These are phyloP conservation scores for Poecilus cupreus DNA, from an alignment of 2,888 invertebrate genomes.

Conservation along the genomic window DNA sequence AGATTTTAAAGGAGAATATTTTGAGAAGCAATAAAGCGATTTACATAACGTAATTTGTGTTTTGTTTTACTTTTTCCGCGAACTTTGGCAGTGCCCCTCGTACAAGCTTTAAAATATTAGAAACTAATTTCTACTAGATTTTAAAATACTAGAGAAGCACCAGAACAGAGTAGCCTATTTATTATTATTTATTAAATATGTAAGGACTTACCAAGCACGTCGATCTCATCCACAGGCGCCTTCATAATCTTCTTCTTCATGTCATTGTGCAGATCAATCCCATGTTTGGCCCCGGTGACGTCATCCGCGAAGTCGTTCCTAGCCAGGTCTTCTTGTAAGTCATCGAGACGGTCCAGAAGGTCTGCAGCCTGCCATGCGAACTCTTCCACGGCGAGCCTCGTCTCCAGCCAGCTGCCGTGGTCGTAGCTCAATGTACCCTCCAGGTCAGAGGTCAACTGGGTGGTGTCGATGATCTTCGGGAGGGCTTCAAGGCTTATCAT, in stretches of 20 bases:
- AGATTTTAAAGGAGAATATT: no score
- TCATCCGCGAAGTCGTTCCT: conserved; percentile 97
- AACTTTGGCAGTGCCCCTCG: no score
- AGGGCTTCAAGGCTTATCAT: conserved; percentile 97
- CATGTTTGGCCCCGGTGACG: conserved; percentile 92
- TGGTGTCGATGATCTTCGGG: conserved; percentile 92
- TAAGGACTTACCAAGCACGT: conserved; percentile 84
- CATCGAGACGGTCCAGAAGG: conserved; percentile 92
- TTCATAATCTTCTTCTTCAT: conserved; percentile 95
- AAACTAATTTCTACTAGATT: no score
- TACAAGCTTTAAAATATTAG: no score
- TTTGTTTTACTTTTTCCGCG: no score
- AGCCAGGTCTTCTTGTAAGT: conserved; percentile 93
- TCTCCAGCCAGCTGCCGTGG: conserved; percentile 98
- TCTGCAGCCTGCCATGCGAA: conserved; percentile 97
- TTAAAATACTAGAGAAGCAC: no score
- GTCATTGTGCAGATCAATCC: conserved; percentile 94
- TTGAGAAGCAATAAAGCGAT: no score
- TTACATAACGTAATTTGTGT: no score
- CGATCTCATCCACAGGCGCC: conserved; percentile 94
- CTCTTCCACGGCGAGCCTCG: conserved; percentile 94
- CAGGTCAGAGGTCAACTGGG: conserved; percentile 94
- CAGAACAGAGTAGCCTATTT: no score
- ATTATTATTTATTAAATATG: conserved; percentile 3
- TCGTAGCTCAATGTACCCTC: conserved; percentile 96